A percentile compares a stretch with the other conserved stretches of the same genome.
Conservation (phyloP, 2,888 invertebrate genomes). For the Tenthredo livida region DNA sequence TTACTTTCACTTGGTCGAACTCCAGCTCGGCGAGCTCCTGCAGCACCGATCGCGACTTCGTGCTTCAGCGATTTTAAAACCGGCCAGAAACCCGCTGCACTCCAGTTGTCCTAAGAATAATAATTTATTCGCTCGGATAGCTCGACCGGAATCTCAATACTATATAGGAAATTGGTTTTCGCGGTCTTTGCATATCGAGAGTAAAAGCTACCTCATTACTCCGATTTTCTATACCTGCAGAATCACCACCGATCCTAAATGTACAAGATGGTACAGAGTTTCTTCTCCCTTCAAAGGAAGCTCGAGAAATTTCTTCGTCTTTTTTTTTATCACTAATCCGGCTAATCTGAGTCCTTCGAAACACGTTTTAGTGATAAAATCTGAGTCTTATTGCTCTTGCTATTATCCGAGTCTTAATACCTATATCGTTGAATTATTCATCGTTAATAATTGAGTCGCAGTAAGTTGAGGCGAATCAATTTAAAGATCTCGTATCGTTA, state of each 20-base stretch:
- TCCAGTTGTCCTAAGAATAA: conserved; percentile 63
- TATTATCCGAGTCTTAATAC: background rate
- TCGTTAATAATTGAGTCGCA: background rate
- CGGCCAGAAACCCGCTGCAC: conserved; percentile 62
- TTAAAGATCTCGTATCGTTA: background rate
- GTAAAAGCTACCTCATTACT: background rate
- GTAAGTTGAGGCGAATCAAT: background rate
- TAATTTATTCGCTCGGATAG: conserved; percentile 28
- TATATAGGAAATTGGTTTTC: conserved; percentile 56
- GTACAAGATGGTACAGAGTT: background rate
- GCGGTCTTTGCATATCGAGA: conserved; percentile 1
- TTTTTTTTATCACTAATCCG: background rate
- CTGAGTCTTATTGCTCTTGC: background rate
- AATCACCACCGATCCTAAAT: background rate
- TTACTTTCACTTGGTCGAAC: conserved; percentile 70
- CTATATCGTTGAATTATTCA: conserved; percentile 1
- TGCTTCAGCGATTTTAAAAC: conserved; percentile 53
- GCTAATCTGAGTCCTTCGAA: background rate
- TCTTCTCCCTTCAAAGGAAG: background rate
- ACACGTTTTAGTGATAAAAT: background rate
- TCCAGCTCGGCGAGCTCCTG: background rate
- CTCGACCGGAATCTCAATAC: conserved; percentile 14
- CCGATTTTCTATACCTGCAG: too few relatives aligned
- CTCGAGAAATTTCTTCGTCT: background rate
- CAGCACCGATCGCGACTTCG: conserved; percentile 23